These are phyloP conservation scores for Buathra laborator DNA, from an alignment of 2,888 invertebrate genomes.

Conservation along the genomic window DNA sequence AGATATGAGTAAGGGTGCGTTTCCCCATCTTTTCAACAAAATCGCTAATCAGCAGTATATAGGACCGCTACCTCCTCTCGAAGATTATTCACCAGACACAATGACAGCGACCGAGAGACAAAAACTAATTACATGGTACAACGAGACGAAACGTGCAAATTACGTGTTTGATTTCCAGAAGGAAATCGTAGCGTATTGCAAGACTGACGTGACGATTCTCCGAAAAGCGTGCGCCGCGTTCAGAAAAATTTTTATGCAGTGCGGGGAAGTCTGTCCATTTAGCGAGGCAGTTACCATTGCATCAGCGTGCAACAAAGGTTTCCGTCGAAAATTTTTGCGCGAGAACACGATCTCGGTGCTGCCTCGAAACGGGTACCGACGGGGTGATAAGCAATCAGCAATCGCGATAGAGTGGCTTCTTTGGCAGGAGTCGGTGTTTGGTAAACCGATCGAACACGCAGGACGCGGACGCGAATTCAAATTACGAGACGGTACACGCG, in stretches of 20 bases:
- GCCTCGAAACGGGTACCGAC: too few species aligned
- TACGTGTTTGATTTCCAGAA: conserved; percentile 73
- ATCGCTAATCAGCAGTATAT: conserved; percentile 71
- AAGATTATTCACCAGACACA: conserved; percentile 69
- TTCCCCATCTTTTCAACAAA: conserved; percentile 74
- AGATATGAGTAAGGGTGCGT: conserved; percentile 69
- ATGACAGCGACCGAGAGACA: conserved; percentile 64
- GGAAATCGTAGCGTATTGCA: conserved; percentile 73
- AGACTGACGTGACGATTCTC: conserved; percentile 74
- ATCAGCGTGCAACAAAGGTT: too few species aligned
- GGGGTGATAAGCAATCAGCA: too few species aligned
- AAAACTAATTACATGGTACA: conserved; percentile 66
- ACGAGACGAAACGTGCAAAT: conserved; percentile 17
- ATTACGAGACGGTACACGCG: too few species aligned
- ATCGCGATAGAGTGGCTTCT: too few species aligned
- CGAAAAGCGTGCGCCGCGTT: conserved; percentile 75
- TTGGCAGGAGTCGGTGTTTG: too few species aligned
- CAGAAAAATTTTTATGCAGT: conserved; percentile 63
- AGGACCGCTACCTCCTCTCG: conserved; percentile 68
- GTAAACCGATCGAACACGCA: too few species aligned
- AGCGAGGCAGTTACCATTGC: too few species aligned
- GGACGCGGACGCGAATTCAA: too few species aligned
- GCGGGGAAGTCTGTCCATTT: too few species aligned
- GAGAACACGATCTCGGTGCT: too few species aligned
- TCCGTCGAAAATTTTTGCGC: too few species aligned